Conservation (phyloP, 2,888 invertebrate species). For the Drosophila diplacantha region DNA sequence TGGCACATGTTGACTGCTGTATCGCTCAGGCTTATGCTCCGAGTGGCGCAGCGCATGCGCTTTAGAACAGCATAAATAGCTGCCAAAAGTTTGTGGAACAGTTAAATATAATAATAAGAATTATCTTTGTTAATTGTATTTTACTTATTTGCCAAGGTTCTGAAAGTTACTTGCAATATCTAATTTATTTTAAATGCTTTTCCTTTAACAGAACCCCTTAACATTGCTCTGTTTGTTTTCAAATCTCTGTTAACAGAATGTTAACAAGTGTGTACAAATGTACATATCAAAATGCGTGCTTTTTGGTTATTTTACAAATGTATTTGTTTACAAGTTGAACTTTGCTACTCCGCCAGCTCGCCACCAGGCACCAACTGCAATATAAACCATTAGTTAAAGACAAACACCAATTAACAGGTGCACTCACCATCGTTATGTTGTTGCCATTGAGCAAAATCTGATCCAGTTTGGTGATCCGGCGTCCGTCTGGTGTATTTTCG, state of each 20-base stretch:
- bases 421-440: constrained; percentile 96
- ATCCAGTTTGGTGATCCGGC: constrained; percentile 96
- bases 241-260: constrained; percentile 5
- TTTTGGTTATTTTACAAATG: constrained; percentile 14
- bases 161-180: not conserved
- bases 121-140: not conserved
- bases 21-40: constrained; percentile 36
- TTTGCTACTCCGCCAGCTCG: constrained; percentile 83
- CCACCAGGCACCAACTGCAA: constrained; percentile 88
- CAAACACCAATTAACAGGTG: not conserved
- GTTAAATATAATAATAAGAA: not conserved
- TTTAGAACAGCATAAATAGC: constrained; percentile 22
- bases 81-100: constrained; percentile 7
- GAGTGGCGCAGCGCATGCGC: constrained; percentile 52
- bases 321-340: constrained; percentile 38
- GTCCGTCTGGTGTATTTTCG: constrained; percentile 97
- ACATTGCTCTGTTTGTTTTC: not conserved
- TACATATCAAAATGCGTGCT: constrained; percentile 9
- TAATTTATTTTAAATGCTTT: not conserved
- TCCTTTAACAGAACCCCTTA: not conserved
- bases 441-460: constrained; percentile 99
- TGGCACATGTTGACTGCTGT: constrained; percentile 68
- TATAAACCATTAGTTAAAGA: not conserved
- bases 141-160: not conserved
- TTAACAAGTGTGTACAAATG: not conserved